Percentiles rank a stretch among this genome's conserved stretches.
Conservation (phyloP, 2,113 vertebrate species). For the Fulmarus glacialis region DNA sequence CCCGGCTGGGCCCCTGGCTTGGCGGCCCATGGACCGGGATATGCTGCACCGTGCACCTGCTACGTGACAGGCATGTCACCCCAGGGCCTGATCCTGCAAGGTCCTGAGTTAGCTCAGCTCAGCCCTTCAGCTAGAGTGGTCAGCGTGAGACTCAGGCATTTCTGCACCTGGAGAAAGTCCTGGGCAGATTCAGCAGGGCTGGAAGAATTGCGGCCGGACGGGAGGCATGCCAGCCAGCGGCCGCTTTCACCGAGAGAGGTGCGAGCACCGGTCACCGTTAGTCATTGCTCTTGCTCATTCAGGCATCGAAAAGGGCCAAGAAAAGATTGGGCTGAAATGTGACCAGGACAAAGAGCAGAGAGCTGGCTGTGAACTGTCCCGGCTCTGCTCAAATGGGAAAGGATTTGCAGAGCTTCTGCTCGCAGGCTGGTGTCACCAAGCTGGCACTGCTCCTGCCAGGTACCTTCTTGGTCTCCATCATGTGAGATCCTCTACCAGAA, state of each 20-base stretch:
- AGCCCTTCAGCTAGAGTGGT: background rate
- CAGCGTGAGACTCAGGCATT: accelerated
- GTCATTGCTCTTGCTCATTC: background rate
- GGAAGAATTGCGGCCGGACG: background rate
- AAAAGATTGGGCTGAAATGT: background rate
- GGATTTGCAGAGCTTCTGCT: background rate
- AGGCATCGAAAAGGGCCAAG: background rate
- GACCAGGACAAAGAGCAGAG: background rate
- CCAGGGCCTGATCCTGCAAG: background rate
- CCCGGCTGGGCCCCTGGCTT: background rate
- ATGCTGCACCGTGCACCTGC: background rate
- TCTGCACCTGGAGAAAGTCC: background rate
- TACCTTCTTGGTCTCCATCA: background rate
- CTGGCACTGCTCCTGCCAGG: background rate
- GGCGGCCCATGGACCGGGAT: background rate
- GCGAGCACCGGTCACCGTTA: accelerated
- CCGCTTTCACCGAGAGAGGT: background rate
- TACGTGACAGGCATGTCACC: accelerated
- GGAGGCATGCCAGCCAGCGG: background rate
- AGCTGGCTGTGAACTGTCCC: background rate
- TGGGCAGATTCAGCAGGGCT: background rate
- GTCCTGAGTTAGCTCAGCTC: background rate
- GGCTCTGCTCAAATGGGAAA: background rate
- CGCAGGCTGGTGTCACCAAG: accelerated
- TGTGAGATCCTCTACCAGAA: too few relatives aligned